Percentiles rank a stretch among this genome's conserved stretches.
Evolutionary conservation across 2,113 vertebrate genomes (phyloP).

Genomic region (Heterotis niloticus): DNA sequence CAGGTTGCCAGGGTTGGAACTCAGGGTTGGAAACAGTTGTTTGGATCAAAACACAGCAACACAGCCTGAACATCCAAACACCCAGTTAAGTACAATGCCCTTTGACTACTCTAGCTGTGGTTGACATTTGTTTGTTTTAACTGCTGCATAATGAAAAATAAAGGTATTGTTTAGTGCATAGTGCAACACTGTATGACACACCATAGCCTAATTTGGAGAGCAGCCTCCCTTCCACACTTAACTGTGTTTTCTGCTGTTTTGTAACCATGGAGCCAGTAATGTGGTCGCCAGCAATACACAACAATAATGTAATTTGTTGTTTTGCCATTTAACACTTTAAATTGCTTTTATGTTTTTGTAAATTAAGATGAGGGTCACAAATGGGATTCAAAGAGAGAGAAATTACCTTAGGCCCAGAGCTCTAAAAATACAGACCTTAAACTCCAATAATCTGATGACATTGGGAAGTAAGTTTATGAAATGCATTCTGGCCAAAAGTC

Average conservation of each 20-base stretch:
- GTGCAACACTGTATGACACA: conserved; percentile 3
- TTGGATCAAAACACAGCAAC: conserved; percentile 12
- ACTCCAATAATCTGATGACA: no score
- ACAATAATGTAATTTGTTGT: conserved; percentile 24
- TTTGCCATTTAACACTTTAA: conserved; percentile 23
- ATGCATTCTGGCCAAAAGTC: no score
- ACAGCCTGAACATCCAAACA: not conserved
- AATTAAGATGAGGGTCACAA: not conserved
- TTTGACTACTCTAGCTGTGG: not conserved
- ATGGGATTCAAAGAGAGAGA: not conserved
- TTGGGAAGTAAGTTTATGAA: no score
- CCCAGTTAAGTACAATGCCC: not conserved
- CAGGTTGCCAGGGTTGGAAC: not conserved
- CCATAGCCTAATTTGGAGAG: conserved; percentile 1
- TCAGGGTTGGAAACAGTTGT: not conserved
- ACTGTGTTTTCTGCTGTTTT: conserved; percentile 37
- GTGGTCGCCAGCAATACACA: conserved; percentile 19
- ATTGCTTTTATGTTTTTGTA: conserved; percentile 33
- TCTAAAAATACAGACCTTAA: not conserved
- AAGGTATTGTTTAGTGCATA: conserved; percentile 2
- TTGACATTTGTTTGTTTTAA: not conserved
- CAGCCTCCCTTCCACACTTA: not conserved
- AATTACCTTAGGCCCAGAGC: not conserved
- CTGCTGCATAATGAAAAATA: not conserved
- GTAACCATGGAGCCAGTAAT: conserved; percentile 35